Evolutionary conservation across 2,797 vertebrate species (phyloP), one percentile per base, ranked within the genome.

Genomic region (Heteromormyrus szaboi): DNA sequence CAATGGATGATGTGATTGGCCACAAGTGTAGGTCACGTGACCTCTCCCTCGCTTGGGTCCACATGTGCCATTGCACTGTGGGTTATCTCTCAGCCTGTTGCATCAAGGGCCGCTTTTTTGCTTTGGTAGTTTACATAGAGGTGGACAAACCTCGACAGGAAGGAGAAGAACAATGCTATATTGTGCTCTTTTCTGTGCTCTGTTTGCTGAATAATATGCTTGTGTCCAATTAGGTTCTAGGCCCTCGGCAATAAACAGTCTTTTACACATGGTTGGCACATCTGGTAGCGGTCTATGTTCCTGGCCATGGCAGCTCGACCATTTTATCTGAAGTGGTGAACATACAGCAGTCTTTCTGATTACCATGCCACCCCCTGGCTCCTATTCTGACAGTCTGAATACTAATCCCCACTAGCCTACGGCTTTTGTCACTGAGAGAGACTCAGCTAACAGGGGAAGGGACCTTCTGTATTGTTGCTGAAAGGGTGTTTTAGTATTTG

Each of bases 141-240:
- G 22, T n/a, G 56, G 50, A 50, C 25, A 48, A 48, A 79, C 22
- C 51, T 6, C 17, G 3, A 87, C 59, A 72, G 81, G 76, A 88
- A 76, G 46, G 72, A 54, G 50, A 14, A 37, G 88, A 88, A 90
- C 90, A 90, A 89, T 90, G 87, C 81, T 37, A 37, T 19, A 88
- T 86, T 90, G 88, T 89, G 17, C 50, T 56, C n/a, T 50, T 65
- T 89, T 76, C 50, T 48, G 88, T 11, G 17, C 4, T 86, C 86
- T 79, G 22, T 46, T 81, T 81, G 54, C 83, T 62, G 68, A 50
- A 81, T 62, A 76, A 33, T 59, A 85, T 72, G 33, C 17, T 14
- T 76, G 25, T 56, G 54, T 85, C 88, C 86, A 87, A 88, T 88
- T 90, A 88, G 89, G 76, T n/a, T 81, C 56, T 68, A 59, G 19